Conservation (phyloP, 2,888 invertebrate species). For the Limnephilus marmoratus region DNA sequence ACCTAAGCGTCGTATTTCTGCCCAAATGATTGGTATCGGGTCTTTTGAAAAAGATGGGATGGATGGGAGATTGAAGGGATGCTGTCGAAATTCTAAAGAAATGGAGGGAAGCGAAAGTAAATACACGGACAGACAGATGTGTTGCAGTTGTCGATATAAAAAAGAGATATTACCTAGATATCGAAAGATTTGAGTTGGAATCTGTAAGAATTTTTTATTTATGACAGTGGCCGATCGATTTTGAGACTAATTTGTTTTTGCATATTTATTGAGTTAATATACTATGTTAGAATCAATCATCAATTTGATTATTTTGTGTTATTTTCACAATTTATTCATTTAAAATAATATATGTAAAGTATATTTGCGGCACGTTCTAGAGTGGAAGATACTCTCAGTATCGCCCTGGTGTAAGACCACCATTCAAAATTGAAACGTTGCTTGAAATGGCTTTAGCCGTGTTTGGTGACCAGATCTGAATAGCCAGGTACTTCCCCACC, state of each 20-base stretch:
- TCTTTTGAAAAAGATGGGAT: background rate
- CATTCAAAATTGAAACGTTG: no score
- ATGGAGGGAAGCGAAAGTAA: background rate
- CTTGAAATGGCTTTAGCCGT: no score
- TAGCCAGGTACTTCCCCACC: no score
- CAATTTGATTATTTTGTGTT: no score
- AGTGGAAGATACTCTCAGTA: no score
- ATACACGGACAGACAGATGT: background rate
- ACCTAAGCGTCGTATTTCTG: background rate
- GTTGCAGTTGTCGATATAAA: background rate
- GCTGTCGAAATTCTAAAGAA: conserved; percentile 2
- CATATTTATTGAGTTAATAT: no score
- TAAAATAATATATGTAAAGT: no score
- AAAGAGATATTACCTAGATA: background rate
- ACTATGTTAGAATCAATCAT: no score
- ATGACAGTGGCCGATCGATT: background rate
- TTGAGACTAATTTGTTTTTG: background rate
- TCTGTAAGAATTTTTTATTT: background rate
- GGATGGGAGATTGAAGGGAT: background rate
- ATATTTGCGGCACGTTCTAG: no score
- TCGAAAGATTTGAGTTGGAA: background rate
- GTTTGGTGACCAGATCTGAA: no score
- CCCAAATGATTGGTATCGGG: background rate
- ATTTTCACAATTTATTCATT: no score
- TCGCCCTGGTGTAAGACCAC: no score